phyloP scores from a whole-genome alignment of 1,140 invertebrate species.

The Neoseiulus cucumeris region DNA sequence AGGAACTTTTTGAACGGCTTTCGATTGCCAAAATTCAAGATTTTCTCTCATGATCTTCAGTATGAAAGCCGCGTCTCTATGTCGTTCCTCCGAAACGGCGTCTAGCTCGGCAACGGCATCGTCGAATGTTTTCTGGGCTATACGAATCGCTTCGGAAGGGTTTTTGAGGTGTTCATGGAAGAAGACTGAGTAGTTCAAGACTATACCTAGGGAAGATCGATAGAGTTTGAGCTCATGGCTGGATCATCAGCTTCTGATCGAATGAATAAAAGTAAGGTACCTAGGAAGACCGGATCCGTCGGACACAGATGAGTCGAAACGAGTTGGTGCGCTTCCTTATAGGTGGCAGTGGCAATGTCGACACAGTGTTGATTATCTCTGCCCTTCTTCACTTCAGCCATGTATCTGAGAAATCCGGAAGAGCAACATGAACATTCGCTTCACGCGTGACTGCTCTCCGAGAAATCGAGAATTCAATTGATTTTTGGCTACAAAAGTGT shows the following conservation, averaged over 20 bases:
- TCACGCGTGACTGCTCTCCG: too few species aligned
- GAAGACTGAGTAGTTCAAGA: neutral
- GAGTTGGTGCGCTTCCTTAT: neutral
- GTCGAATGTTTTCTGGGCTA: slow-evolving; percentile 1
- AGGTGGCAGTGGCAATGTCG: neutral
- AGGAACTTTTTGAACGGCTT: too few species aligned
- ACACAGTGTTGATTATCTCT: neutral
- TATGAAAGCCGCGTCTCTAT: neutral
- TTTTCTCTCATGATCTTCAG: slow-evolving; percentile 1
- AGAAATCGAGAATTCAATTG: too few species aligned
- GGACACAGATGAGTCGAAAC: neutral
- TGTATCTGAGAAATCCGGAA: neutral
- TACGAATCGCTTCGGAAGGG: neutral
- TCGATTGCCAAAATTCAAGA: neutral
- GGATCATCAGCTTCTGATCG: too few species aligned
- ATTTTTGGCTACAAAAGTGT: too few species aligned
- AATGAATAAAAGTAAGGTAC: too few species aligned
- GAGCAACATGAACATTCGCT: too few species aligned
- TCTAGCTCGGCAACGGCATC: neutral
- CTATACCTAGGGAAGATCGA: neutral
- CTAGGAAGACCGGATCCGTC: neutral
- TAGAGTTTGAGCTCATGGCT: too few species aligned
- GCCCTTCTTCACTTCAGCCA: neutral
- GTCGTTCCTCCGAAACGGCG: neutral
- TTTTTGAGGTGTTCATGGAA: neutral